Percentiles rank a stretch among this genome's conserved stretches.
Conservation (phyloP, 2,113 vertebrate genomes). For the Dinomys branickii region DNA sequence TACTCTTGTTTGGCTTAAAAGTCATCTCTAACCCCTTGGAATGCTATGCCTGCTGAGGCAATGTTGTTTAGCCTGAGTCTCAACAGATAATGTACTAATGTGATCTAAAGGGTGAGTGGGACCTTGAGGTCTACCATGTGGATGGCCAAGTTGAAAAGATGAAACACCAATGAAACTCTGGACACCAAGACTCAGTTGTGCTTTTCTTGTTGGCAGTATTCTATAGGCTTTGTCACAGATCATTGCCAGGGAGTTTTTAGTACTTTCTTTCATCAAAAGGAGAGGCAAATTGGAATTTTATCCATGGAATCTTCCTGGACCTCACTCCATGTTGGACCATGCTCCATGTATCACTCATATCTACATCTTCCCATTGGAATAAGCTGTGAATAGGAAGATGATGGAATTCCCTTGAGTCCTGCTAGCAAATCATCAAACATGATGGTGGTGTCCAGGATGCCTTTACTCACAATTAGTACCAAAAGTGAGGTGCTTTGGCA, state of each 20-base stretch:
- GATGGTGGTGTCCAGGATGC: background rate
- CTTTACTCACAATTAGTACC: background rate
- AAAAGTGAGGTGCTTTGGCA: background rate
- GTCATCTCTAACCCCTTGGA: background rate
- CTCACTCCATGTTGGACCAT: too few species aligned
- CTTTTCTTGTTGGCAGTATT: background rate
- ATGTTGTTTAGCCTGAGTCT: background rate
- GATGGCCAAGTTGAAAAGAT: background rate
- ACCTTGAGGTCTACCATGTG: background rate
- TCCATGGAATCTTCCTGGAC: background rate
- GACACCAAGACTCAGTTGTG: background rate
- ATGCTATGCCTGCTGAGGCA: background rate
- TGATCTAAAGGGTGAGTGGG: background rate
- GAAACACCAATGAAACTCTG: background rate
- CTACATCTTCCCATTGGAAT: background rate
- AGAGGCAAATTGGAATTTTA: background rate
- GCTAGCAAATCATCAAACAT: background rate
- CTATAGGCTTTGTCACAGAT: background rate
- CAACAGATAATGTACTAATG: background rate
- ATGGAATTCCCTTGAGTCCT: background rate
- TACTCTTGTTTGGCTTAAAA: background rate
- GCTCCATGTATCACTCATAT: background rate
- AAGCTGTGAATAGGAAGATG: background rate
- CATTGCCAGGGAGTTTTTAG: background rate
- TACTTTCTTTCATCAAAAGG: background rate